Evolutionary conservation across 2,797 vertebrate genomes (phyloP).

Genomic region (Etheostoma nigrum): DNA sequence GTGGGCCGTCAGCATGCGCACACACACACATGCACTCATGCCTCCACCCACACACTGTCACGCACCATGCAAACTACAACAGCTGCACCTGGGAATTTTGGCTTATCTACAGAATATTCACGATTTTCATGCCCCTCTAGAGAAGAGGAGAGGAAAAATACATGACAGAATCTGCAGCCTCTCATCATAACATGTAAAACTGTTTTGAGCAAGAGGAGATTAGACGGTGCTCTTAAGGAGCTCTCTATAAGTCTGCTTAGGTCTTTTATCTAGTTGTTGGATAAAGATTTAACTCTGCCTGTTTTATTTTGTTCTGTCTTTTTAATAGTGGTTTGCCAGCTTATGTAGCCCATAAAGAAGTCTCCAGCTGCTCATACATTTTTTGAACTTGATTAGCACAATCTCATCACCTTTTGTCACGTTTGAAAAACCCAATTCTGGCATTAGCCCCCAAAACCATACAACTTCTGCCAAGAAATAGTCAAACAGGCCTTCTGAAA

Average conservation of each 20-base stretch:
- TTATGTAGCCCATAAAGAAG: constrained; percentile 1
- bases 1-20: constrained; percentile 6
- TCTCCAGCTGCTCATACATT: constrained; percentile 1
- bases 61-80: constrained; percentile 46
- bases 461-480: constrained; percentile 45
- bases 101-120: constrained; percentile 77
- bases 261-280: constrained; percentile 29
- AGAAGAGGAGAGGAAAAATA: constrained; percentile 60
- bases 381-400: constrained; percentile 17
- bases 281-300: constrained; percentile 10
- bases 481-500: constrained; percentile 36
- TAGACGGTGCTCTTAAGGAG: constrained; percentile 2
- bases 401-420: constrained; percentile 13
- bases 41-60: constrained; percentile 42
- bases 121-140: constrained; percentile 69
- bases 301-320: neutral
- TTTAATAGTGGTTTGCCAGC: neutral
- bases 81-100: constrained; percentile 89
- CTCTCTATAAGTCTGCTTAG: constrained; percentile 12
- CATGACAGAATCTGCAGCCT: constrained; percentile 51
- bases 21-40: constrained; percentile 31
- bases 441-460: constrained; percentile 6
- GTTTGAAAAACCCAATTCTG: constrained; percentile 25
- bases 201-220: constrained; percentile 12
- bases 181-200: constrained; percentile 42